These are phyloP conservation scores for Rhinophrynus dorsalis DNA, from an alignment of 2,797 vertebrate species.

Conservation along the genomic window DNA sequence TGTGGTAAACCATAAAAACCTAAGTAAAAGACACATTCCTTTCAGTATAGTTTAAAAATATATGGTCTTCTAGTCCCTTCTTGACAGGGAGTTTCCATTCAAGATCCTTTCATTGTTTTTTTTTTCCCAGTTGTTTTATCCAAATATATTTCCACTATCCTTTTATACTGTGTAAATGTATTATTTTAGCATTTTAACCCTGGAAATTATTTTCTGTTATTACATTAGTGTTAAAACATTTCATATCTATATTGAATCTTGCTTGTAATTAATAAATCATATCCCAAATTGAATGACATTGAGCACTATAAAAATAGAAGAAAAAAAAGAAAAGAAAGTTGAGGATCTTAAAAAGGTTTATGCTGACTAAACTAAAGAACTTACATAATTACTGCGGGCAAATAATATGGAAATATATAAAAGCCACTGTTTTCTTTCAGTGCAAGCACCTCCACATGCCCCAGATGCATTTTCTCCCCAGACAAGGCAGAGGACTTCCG, in stretches of 20 bases:
- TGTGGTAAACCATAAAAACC: constrained; percentile 84
- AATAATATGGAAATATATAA: too few species aligned
- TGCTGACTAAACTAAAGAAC: too few species aligned
- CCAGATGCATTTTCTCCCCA: too few species aligned
- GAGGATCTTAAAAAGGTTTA: too few species aligned
- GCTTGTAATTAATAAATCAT: neutral
- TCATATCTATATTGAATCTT: neutral
- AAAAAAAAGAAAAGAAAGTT: too few species aligned
- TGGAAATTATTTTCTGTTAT: neutral
- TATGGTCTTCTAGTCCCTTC: constrained; percentile 75
- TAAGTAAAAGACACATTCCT: constrained; percentile 82
- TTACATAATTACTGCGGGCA: too few species aligned
- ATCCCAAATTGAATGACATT: too few species aligned
- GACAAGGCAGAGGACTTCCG: too few species aligned
- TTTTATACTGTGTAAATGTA: constrained; percentile 57
- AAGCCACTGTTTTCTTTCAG: too few species aligned
- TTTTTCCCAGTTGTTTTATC: constrained; percentile 67
- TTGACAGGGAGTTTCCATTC: constrained; percentile 73
- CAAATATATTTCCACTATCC: constrained; percentile 66
- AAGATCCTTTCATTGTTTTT: constrained; percentile 68
- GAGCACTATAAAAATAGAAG: too few species aligned
- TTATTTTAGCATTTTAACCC: neutral
- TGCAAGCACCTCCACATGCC: too few species aligned
- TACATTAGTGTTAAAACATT: neutral
- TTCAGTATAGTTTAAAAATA: constrained; percentile 85